Conservation (phyloP, 1,140 invertebrate species). For the Eueides isabella region DNA sequence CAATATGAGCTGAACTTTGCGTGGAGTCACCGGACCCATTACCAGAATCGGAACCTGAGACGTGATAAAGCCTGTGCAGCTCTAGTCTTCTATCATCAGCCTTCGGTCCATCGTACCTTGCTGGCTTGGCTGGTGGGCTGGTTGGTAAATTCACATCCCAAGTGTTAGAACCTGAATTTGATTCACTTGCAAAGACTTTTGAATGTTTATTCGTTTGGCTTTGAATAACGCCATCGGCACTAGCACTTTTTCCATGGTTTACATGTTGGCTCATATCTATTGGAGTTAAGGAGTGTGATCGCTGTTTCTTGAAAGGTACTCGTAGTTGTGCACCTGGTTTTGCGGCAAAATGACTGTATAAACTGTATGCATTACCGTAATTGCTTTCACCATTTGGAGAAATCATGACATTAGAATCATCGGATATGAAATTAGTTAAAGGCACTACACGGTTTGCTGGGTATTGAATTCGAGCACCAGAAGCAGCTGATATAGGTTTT, state of each 20-base stretch:
- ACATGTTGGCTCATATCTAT: constrained; percentile 71
- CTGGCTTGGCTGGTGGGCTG: constrained; percentile 78
- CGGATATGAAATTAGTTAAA: constrained; percentile 66
- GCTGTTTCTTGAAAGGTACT: constrained; percentile 86
- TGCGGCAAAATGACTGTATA: constrained; percentile 77
- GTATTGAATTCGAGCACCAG: constrained; percentile 92
- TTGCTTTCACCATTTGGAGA: constrained; percentile 62
- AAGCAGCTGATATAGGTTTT: constrained; percentile 91
- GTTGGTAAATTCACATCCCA: constrained; percentile 74
- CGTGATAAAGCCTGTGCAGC: constrained; percentile 86
- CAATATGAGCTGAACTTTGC: constrained; percentile 86
- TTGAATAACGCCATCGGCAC: constrained; percentile 85
- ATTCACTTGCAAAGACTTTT: constrained; percentile 64
- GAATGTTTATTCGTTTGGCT: constrained; percentile 64
- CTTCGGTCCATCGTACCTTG: constrained; percentile 71
- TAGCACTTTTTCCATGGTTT: constrained; percentile 83
- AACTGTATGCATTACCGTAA: constrained; percentile 77
- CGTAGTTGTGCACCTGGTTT: constrained; percentile 84
- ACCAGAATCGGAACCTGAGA: constrained; percentile 93
- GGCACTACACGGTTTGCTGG: constrained; percentile 87
- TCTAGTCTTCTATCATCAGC: constrained; percentile 75
- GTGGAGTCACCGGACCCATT: constrained; percentile 93
- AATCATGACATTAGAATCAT: constrained; percentile 50
- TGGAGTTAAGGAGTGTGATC: constrained; percentile 86
- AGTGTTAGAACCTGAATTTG: constrained; percentile 61